Conservation (phyloP, 2,888 invertebrate genomes). For the Pardosa pseudoannulata region DNA sequence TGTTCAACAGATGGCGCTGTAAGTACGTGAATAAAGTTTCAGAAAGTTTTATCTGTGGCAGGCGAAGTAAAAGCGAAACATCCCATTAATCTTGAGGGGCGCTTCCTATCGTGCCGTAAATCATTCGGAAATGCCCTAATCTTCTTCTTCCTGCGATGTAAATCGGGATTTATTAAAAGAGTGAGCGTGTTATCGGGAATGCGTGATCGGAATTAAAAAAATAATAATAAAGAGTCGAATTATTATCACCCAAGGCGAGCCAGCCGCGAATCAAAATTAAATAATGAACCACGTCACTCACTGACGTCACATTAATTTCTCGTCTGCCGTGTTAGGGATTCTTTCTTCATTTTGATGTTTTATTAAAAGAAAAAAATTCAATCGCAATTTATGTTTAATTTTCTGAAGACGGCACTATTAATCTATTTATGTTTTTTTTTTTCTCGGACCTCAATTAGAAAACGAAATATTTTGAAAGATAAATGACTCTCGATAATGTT, state of each 20-base stretch:
- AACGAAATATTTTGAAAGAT: constrained; percentile 36
- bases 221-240: constrained; percentile 40
- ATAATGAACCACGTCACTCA: constrained; percentile 43
- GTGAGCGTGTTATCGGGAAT: constrained; percentile 61
- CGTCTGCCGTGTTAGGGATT: background rate
- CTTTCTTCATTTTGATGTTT: background rate
- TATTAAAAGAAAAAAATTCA: constrained; percentile 7
- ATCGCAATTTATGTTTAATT: constrained; percentile 13
- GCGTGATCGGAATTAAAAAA: constrained; percentile 67
- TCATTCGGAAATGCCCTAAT: constrained; percentile 65
- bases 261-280: constrained; percentile 56
- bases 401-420: background rate
- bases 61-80: background rate
- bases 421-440: constrained; percentile 20
- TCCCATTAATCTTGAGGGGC: constrained; percentile 42
- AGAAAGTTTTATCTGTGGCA: background rate
- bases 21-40: background rate
- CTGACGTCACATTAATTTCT: constrained; percentile 52
- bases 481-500: constrained; percentile 28
- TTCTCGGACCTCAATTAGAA: constrained; percentile 39
- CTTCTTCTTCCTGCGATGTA: constrained; percentile 61
- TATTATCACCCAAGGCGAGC: constrained; percentile 53
- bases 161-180: constrained; percentile 72
- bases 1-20: background rate
- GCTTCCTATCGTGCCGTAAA: constrained; percentile 64